These are phyloP conservation scores for Drosophila kurseongensis DNA, from an alignment of 1,140 invertebrate species.

Conservation along the genomic window DNA sequence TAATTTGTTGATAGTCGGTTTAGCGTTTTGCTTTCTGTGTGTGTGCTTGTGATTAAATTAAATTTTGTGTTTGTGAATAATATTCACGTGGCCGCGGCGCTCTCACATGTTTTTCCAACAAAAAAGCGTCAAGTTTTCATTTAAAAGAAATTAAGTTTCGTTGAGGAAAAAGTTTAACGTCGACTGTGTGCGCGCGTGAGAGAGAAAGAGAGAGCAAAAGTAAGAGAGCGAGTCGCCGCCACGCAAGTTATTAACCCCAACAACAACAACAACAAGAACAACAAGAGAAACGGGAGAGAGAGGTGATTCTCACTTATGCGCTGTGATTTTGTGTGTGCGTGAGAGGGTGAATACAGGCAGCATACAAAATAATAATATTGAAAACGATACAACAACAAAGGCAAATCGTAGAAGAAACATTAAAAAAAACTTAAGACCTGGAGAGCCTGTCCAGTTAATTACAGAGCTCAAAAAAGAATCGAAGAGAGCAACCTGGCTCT, in stretches of 20 bases:
- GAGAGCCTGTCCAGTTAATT: slow-evolving; percentile 68
- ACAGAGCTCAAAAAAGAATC: slow-evolving; percentile 73
- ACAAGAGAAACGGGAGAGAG: slow-evolving; percentile 15
- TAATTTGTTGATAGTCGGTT: slow-evolving; percentile 29
- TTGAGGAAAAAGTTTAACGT: slow-evolving; percentile 64
- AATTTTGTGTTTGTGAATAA: slow-evolving; percentile 7
- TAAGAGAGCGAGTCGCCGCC: slow-evolving; percentile 69
- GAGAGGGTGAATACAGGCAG: slow-evolving; percentile 58
- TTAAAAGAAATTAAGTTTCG: slow-evolving; percentile 70
- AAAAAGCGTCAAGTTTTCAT: slow-evolving; percentile 57
- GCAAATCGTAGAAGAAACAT: slow-evolving; percentile 28
- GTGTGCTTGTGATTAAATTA: neutral
- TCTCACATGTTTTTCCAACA: slow-evolving; percentile 48
- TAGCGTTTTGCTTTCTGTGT: slow-evolving; percentile 16
- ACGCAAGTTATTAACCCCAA: slow-evolving; percentile 80
- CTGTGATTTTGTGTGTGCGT: slow-evolving; percentile 63
- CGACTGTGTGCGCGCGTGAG: slow-evolving; percentile 22
- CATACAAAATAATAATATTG: slow-evolving; percentile 80
- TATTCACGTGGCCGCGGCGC: slow-evolving; percentile 48
- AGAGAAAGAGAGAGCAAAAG: slow-evolving; percentile 44
- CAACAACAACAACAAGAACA: slow-evolving; percentile 78
- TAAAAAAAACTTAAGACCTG: slow-evolving; percentile 43
- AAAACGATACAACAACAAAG: slow-evolving; percentile 72
- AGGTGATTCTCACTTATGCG: slow-evolving; percentile 65
- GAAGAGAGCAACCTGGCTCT: slow-evolving; percentile 60